phyloP scores from a whole-genome alignment of 2,113 vertebrate genomes.

The Oncorhynchus nerka region DNA sequence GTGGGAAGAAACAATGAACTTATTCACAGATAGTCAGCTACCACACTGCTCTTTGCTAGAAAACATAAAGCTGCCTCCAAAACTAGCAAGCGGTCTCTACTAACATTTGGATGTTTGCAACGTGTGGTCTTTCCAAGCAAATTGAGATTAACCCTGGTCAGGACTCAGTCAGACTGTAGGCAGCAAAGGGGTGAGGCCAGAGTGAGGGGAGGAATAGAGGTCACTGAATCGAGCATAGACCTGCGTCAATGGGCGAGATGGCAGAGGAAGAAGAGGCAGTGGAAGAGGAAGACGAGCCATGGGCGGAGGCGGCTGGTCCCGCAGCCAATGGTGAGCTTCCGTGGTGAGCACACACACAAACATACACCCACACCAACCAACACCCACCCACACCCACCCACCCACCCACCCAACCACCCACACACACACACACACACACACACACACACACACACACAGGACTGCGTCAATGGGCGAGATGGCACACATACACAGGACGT shows the following conservation, averaged over 20 bases:
- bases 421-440: too few relatives aligned
- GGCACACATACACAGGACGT: conserved; percentile 40
- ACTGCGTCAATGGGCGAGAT: too few relatives aligned
- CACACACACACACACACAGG: conserved; percentile 28
- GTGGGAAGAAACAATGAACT: too few relatives aligned
- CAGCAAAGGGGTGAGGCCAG: conserved; percentile 21
- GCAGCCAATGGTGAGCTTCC: conserved; percentile 68
- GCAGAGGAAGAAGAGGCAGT: conserved; percentile 60
- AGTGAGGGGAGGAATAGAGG: conserved; percentile 18
- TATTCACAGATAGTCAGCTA: too few relatives aligned
- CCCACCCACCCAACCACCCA: too few relatives aligned
- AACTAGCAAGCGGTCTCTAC: too few relatives aligned
- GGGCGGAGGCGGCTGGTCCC: conserved; percentile 65
- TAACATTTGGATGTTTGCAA: too few relatives aligned
- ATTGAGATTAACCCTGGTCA: neutral
- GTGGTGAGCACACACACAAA: conserved; percentile 30
- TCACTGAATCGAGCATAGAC: conserved; percentile 72
- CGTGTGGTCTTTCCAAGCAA: too few relatives aligned
- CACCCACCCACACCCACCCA: too few relatives aligned
- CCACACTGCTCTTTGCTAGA: too few relatives aligned
- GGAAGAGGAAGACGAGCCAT: conserved; percentile 57
- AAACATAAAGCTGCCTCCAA: too few relatives aligned
- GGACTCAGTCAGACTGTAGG: conserved; percentile 6
- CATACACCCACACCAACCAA: neutral
- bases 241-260: conserved; percentile 70